A percentile compares a stretch with the other conserved stretches of the same genome.
phyloP scores from a whole-genome alignment of 92 coral and sea anemone genomes.

The Zoanthus gigantus region DNA sequence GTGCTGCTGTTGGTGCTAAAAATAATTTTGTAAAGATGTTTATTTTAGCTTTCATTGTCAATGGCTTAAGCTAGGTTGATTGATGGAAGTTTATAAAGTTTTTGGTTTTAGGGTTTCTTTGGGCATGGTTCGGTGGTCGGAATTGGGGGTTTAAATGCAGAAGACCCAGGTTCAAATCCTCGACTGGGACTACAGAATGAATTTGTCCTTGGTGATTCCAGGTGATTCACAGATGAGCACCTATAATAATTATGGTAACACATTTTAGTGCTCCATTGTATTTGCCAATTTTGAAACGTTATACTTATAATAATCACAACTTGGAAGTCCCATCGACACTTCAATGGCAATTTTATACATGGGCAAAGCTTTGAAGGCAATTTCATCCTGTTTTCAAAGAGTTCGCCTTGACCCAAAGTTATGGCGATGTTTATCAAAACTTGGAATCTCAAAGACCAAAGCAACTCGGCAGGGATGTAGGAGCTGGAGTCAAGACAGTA shows the following conservation, averaged over 20 bases:
- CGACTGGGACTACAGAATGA: too few species aligned
- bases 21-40: too few species aligned
- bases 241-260: background rate
- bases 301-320: background rate
- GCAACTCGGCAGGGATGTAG: background rate
- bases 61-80: too few species aligned
- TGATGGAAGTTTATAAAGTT: too few species aligned
- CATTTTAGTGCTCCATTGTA: background rate
- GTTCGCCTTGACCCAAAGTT: background rate
- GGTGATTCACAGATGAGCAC: background rate
- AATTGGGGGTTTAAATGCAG: too few species aligned
- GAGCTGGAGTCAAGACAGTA: background rate
- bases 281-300: background rate
- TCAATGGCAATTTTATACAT: background rate
- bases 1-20: too few species aligned
- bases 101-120: too few species aligned
- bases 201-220: too few species aligned
- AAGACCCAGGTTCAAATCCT: too few species aligned
- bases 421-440: too few species aligned
- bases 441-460: background rate
- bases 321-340: background rate
- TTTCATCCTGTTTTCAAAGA: background rate
- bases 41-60: too few species aligned
- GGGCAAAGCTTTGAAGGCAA: background rate
- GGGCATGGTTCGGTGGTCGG: too few species aligned